Conservation (phyloP, 1,140 invertebrate genomes). For the Papilio machaon region DNA sequence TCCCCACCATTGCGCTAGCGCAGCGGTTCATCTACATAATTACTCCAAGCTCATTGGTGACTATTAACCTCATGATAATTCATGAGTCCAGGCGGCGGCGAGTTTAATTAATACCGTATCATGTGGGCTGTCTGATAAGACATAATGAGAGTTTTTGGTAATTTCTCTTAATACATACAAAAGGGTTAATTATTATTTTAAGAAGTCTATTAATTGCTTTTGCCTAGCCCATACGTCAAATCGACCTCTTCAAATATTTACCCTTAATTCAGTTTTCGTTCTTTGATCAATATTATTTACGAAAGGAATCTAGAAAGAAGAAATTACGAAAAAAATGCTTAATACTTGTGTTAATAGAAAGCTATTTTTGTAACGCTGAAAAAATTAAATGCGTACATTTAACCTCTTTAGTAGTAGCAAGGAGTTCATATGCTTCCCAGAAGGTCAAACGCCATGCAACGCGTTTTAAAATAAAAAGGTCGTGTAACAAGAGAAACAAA, state of each 20-base stretch:
- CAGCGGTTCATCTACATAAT: conserved; percentile 77
- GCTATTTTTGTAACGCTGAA: too few species aligned
- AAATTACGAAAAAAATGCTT: too few species aligned
- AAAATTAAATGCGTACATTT: too few species aligned
- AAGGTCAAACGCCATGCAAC: too few species aligned
- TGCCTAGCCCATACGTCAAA: background rate
- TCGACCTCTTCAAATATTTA: too few species aligned
- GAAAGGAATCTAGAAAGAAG: too few species aligned
- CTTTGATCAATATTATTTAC: too few species aligned
- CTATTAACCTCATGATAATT: conserved; percentile 78
- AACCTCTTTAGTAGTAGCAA: too few species aligned
- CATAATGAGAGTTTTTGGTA: conserved; percentile 65
- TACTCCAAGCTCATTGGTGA: conserved; percentile 77
- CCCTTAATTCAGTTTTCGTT: too few species aligned
- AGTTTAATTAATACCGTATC: conserved; percentile 76
- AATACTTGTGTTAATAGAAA: too few species aligned
- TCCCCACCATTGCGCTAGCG: conserved; percentile 56
- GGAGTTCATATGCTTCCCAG: too few species aligned
- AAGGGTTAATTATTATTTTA: background rate
- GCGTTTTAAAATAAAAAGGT: background rate
- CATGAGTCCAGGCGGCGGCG: conserved; percentile 58
- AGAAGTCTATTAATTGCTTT: conserved; percentile 4
- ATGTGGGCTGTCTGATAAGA: conserved; percentile 74
- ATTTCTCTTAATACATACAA: conserved; percentile 15
- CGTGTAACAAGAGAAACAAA: too few species aligned